Evolutionary conservation across 2,797 vertebrate genomes (phyloP), one percentile per base, ranked within the genome.

Genomic region (Iguana delicatissima): DNA sequence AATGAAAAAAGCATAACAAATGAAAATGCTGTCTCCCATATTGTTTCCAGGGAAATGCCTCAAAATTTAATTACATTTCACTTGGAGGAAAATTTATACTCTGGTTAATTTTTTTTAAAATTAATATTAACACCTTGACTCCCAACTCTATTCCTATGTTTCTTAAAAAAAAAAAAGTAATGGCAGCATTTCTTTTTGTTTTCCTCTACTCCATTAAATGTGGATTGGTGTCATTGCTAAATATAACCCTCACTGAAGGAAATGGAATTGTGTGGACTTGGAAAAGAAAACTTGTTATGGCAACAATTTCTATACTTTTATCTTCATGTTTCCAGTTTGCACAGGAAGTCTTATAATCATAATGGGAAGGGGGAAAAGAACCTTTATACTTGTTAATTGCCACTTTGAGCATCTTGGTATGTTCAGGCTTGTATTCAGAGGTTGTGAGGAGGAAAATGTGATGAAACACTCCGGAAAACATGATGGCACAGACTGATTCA

Each of bases 361-460:
- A 50, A 77, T 18, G 32, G 6, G 13, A n/a, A 9, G 7, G 67
- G 9, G 26, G 67, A 18, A 50, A 50, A 80, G 74, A 18, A 1
- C 0, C n/a, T 42, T 26, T 12, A 32, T 4, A 0, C 46, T 85
- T 84, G 6, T 59, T 91, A 93, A 89, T 89, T 84, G 32, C 86
- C 46, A 1, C 80, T 81, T 84, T 10, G 89, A 85, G 89, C 90
- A 24, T 42, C 0, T 84, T n/a, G 87, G 62, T 5, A n/a, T 29
- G 72, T 85, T 89, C 89, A 72, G 86, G 72, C 83, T 87, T 80
- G 38, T 84, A 6, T 12, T 55, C 72, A 74, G 85, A 59, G n/a
- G 73, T n/a, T 73, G 73, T 29, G 16, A 50, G 77, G 38, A 26
- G 73, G 84, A 50, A 90, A 92, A 89, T 77, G 20, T 12, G 64